Evolutionary conservation across 2,797 vertebrate genomes (phyloP).

Genomic region (Coilia nasus): DNA sequence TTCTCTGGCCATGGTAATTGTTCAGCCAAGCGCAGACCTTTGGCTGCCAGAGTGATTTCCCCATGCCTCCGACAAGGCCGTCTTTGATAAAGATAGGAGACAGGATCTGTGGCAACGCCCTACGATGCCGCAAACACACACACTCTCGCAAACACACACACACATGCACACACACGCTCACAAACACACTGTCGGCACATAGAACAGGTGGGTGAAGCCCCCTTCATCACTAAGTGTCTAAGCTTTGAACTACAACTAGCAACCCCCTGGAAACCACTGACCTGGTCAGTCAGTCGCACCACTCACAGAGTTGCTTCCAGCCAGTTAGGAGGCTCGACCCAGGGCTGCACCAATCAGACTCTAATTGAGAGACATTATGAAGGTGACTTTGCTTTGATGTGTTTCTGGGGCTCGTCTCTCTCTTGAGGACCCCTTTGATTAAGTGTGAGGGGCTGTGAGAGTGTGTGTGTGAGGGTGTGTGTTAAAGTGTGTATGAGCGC

Average conservation of each 20-base stretch:
- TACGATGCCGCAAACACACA: background rate
- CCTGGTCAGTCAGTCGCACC: background rate
- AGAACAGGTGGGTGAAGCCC: background rate
- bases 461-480: background rate
- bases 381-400: conserved; percentile 40
- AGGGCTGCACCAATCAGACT: conserved; percentile 29
- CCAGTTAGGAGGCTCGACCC: conserved; percentile 4
- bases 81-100: conserved; percentile 76
- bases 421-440: conserved; percentile 8
- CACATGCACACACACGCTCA: background rate
- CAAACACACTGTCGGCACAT: background rate
- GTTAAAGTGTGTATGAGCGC: background rate
- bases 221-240: background rate
- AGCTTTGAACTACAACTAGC: conserved; percentile 26
- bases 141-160: too few relatives aligned
- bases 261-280: conserved; percentile 21
- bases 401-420: conserved; percentile 18
- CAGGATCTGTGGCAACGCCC: conserved; percentile 66
- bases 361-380: conserved; percentile 31
- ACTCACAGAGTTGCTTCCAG: background rate
- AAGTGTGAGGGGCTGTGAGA: background rate
- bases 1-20: conserved; percentile 10
- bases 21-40: conserved; percentile 3
- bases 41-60: conserved; percentile 23
- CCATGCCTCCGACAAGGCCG: conserved; percentile 82